phyloP scores from a whole-genome alignment of 2,888 invertebrate genomes.

The Apamea anceps region DNA sequence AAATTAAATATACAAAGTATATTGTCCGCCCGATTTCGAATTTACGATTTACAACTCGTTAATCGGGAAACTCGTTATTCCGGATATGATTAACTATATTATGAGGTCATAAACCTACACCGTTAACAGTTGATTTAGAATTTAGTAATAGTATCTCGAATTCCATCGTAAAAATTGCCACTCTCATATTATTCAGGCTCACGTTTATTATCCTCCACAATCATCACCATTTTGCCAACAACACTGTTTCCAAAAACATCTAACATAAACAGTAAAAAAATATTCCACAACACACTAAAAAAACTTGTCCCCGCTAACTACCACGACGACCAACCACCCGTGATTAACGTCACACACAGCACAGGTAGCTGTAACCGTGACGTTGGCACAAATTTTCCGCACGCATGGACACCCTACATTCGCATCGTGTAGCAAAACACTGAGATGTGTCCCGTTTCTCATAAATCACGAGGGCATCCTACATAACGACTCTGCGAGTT shows the following conservation, averaged over 20 bases:
- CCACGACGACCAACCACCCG: slow-evolving; percentile 34
- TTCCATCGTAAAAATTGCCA: not conserved
- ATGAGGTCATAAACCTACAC: no score
- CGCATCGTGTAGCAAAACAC: slow-evolving; percentile 71
- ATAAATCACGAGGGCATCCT: slow-evolving; percentile 74
- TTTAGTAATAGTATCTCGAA: not conserved
- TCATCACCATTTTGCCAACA: not conserved
- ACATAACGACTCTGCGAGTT: slow-evolving; percentile 67
- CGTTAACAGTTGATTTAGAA: no score
- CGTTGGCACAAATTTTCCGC: slow-evolving; percentile 59
- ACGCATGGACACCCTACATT: slow-evolving; percentile 67
- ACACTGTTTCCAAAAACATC: not conserved
- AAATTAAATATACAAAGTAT: not conserved
- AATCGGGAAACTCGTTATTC: no score
- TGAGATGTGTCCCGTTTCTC: slow-evolving; percentile 72
- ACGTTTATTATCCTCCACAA: not conserved
- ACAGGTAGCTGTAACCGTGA: slow-evolving; percentile 39
- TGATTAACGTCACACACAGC: slow-evolving; percentile 46
- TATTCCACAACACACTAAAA: slow-evolving; percentile 24
- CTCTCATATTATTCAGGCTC: not conserved
- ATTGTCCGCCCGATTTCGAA: not conserved
- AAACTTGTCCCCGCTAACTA: slow-evolving; percentile 44
- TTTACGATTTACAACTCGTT: not conserved
- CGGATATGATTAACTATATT: no score
- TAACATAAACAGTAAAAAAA: slow-evolving; percentile 10